phyloP scores from a whole-genome alignment of 2,888 invertebrate genomes.

The Yponomeuta malinellus region DNA sequence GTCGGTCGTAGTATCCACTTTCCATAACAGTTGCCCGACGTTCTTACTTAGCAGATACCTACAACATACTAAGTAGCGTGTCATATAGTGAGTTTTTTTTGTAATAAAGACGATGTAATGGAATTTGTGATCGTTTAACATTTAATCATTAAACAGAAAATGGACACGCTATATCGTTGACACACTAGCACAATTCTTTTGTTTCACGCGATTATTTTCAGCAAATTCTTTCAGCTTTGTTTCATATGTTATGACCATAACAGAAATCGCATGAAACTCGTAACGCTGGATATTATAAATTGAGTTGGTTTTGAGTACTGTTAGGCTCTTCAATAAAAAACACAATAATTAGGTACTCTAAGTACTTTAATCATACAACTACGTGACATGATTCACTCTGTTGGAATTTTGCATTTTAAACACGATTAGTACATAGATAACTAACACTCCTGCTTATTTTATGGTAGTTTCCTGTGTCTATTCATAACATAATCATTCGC shows the following conservation, averaged over 20 bases:
- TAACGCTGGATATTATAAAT: background rate
- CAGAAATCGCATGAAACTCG: too few relatives aligned
- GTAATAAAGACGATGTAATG: background rate
- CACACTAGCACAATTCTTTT: conserved; percentile 45
- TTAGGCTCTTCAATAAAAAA: background rate
- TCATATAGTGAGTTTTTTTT: background rate
- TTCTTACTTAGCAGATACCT: background rate
- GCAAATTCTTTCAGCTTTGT: conserved; percentile 14
- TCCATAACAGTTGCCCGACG: too few relatives aligned
- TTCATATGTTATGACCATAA: too few relatives aligned
- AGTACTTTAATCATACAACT: background rate
- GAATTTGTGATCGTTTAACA: conserved; percentile 1
- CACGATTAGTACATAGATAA: background rate
- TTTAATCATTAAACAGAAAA: conserved; percentile 13
- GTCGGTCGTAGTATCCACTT: too few relatives aligned
- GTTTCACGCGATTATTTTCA: conserved; percentile 30
- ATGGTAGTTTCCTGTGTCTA: conserved; percentile 43
- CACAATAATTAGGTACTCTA: background rate
- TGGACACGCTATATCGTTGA: conserved; percentile 45
- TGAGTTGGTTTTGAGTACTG: background rate
- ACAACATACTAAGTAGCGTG: background rate
- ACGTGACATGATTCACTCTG: conserved; percentile 11
- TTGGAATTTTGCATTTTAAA: conserved; percentile 14
- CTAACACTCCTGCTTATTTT: background rate
- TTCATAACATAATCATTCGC: conserved; percentile 24